Percentiles rank a stretch among this genome's conserved stretches.
phyloP scores from a whole-genome alignment of 2,888 invertebrate species.

The Psococerastis gibbosa region DNA sequence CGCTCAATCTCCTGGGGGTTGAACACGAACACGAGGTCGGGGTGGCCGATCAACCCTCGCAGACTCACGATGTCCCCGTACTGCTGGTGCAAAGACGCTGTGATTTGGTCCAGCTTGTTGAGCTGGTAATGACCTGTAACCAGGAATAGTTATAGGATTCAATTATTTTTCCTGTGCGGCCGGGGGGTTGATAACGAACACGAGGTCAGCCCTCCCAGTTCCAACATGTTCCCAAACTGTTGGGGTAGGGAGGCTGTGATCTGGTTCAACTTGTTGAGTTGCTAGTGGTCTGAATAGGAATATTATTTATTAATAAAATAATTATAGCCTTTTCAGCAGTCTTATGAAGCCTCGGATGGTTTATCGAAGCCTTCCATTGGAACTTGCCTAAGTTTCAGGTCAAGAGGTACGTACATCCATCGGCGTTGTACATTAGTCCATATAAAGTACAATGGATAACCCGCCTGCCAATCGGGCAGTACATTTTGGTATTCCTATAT shows the following conservation, averaged over 20 bases:
- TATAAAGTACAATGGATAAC: too few relatives aligned
- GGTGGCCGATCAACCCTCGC: constrained; percentile 53
- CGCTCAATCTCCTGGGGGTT: constrained; percentile 52
- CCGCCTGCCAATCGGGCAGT: too few relatives aligned
- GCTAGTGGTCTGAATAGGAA: constrained; percentile 35
- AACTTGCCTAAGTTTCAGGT: too few relatives aligned
- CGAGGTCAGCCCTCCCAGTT: constrained; percentile 50
- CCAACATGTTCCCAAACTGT: constrained; percentile 38
- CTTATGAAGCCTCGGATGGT: too few relatives aligned
- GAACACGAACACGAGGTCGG: constrained; percentile 52
- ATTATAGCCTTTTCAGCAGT: too few relatives aligned
- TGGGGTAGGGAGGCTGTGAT: constrained; percentile 36
- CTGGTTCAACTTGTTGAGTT: constrained; percentile 36
- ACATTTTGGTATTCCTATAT: too few relatives aligned
- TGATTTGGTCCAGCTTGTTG: constrained; percentile 35
- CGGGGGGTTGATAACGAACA: constrained; percentile 56
- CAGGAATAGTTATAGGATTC: too few relatives aligned
- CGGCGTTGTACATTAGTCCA: too few relatives aligned
- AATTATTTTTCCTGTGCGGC: too few relatives aligned
- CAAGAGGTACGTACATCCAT: too few relatives aligned
- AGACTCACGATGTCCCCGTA: constrained; percentile 43
- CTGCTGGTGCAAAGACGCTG: constrained; percentile 34
- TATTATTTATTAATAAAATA: too few relatives aligned
- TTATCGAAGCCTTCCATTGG: too few relatives aligned
- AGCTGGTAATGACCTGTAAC: constrained; percentile 35